Evolutionary conservation across 2,797 vertebrate species (phyloP).

Genomic region (Sardinella longiceps): DNA sequence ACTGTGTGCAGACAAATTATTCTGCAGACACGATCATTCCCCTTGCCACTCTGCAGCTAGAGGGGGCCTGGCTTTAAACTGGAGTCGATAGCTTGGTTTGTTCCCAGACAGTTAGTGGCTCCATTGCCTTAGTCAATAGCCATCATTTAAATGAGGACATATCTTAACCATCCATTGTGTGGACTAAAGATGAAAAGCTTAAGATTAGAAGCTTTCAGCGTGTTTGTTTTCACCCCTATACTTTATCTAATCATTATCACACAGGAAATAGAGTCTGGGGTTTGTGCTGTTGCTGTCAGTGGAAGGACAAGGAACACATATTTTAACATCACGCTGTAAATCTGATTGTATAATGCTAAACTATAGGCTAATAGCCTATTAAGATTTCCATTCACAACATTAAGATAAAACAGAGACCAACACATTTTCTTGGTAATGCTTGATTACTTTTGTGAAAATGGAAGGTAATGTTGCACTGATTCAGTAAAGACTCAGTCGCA

Average conservation of each 20-base stretch:
- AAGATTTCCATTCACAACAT: too few species aligned
- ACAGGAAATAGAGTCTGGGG: neutral
- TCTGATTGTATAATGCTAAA: neutral
- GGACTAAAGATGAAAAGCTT: conserved; percentile 49
- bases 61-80: conserved; percentile 21
- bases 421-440: neutral
- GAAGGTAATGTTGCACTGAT: neutral
- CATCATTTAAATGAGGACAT: conserved; percentile 55
- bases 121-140: conserved; percentile 54
- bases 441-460: neutral
- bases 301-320: neutral
- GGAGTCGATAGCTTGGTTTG: conserved; percentile 40
- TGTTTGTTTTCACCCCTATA: neutral
- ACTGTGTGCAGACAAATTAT: neutral
- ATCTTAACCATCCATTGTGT: conserved; percentile 47
- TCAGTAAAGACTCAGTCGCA: neutral
- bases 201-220: conserved; percentile 21
- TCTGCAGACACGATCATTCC: neutral
- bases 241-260: neutral
- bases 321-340: neutral
- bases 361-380: too few species aligned
- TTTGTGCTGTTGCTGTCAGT: neutral
- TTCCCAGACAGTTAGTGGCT: conserved; percentile 46
- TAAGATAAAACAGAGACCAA: neutral
- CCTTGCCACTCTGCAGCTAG: neutral